phyloP scores from a whole-genome alignment of 2,888 invertebrate genomes.

The Campoletis raptor region DNA sequence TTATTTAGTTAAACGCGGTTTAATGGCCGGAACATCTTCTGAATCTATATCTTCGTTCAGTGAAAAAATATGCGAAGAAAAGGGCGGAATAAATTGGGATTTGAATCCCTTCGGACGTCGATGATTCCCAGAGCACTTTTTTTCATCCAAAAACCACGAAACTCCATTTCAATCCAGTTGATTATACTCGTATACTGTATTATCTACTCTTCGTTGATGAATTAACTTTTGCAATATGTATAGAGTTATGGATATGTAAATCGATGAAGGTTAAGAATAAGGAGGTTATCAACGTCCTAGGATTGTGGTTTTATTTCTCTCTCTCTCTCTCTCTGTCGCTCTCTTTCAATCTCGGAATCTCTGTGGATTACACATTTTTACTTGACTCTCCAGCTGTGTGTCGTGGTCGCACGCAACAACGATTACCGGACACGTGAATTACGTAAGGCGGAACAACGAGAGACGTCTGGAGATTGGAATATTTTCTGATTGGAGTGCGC shows the following conservation, averaged over 20 bases:
- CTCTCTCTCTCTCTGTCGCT: constrained; percentile 40
- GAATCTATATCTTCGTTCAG: neutral
- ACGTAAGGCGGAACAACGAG: constrained; percentile 77
- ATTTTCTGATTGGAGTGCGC: constrained; percentile 79
- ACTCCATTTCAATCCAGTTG: constrained; percentile 45
- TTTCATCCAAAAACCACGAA: constrained; percentile 38
- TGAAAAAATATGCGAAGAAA: neutral
- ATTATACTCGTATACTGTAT: constrained; percentile 39
- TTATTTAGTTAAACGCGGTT: neutral
- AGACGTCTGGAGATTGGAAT: constrained; percentile 80
- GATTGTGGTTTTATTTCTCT: constrained; percentile 41
- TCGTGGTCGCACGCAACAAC: constrained; percentile 78
- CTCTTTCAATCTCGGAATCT: constrained; percentile 35
- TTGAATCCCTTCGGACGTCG: constrained; percentile 20
- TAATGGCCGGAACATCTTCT: neutral
- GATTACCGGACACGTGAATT: constrained; percentile 81
- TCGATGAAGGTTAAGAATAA: constrained; percentile 43
- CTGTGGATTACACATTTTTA: constrained; percentile 41
- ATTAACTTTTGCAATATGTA: constrained; percentile 48
- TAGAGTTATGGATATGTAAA: constrained; percentile 22
- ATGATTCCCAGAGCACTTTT: constrained; percentile 36
- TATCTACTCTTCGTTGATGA: constrained; percentile 33
- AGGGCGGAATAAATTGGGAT: neutral
- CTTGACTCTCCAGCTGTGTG: constrained; percentile 51
- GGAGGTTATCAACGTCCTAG: constrained; percentile 21